Base-by-base conservation (phyloP, 2,797 vertebrate genomes). In the Halcyon leucocephala region DNA sequence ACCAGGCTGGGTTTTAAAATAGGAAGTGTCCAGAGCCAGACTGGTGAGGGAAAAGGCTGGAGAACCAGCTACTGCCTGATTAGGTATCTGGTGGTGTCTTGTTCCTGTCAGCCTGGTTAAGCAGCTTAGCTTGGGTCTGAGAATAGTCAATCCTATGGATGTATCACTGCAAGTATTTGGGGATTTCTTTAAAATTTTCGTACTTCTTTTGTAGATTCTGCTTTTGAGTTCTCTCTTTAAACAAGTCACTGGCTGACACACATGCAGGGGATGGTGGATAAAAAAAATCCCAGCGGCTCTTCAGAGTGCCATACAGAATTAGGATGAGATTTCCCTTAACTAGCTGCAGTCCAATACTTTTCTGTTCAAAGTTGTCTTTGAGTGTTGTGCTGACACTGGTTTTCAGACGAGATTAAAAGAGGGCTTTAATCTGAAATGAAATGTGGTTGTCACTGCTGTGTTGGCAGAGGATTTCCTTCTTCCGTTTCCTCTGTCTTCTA, bases 391-490 rank as follows among this genome's bases (percentile, higher is more conserved):
- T 87, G 88, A 86, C 62, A 51, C 14, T 2, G 7, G 24, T 93
- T 95, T 95, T 91, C n/a, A 58, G 61, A 35, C 41, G 74, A 82
- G 64, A 82, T 89, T 82, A 93, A 70, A 73, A 76, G 77, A 84
- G 9, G 11, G 20, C 58, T 90, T 95, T 90, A 79, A 92, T 89
- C 72, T 87, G 81, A 90, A 85, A 65, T 37, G 57, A 90, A 82
- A 57, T 71, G 58, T 42, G 25, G 2, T 77, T 96, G 46, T 87
- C 41, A 46, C 39, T 89, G 85, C 41, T 78, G 35, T 83, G 28
- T 39, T 94, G 86, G 41, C 66, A 85, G 78, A 86, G 55, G 33
- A 89, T 95, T 95, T 90, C 57, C 29, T 80, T 21, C 52, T 67
- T 46, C 19, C 61, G 9, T 67, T 90, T 86, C 69, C 42, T 55